Conservation (phyloP, 2,888 invertebrate species). For the Trimorus sp. region DNA sequence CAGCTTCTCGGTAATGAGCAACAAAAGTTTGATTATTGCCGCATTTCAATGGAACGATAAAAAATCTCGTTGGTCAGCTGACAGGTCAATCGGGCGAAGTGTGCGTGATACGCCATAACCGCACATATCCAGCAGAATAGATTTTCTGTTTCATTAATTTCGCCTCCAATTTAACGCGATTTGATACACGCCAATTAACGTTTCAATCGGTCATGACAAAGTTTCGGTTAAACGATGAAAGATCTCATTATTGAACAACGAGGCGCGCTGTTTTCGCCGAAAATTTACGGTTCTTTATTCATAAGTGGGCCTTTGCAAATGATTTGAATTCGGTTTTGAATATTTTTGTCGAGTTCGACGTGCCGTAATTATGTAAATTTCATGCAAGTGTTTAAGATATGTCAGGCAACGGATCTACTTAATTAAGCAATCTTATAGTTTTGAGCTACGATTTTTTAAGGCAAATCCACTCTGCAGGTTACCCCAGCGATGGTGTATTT, state of each 20-base stretch:
- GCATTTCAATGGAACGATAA: slow-evolving; percentile 45
- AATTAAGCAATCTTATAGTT: slow-evolving; percentile 65
- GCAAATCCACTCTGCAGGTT: slow-evolving; percentile 49
- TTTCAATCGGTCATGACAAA: slow-evolving; percentile 56
- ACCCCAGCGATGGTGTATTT: slow-evolving; percentile 48
- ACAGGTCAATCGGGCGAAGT: slow-evolving; percentile 46
- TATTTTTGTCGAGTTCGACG: slow-evolving; percentile 29
- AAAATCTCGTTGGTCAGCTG: slow-evolving; percentile 48
- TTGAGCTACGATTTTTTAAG: slow-evolving; percentile 54
- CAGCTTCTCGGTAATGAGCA: slow-evolving; percentile 7
- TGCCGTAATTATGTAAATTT: slow-evolving; percentile 57
- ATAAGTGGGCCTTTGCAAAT: slow-evolving; percentile 40
- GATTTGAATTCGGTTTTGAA: slow-evolving; percentile 36
- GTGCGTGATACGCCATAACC: slow-evolving; percentile 48
- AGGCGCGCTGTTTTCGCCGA: slow-evolving; percentile 26
- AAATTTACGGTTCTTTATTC: slow-evolving; percentile 55
- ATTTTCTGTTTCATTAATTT: slow-evolving; percentile 60
- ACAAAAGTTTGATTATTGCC: slow-evolving; percentile 45
- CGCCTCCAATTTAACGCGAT: slow-evolving; percentile 37
- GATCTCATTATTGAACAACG: slow-evolving; percentile 47
- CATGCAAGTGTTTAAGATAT: slow-evolving; percentile 59
- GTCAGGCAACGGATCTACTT: slow-evolving; percentile 52
- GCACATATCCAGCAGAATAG: slow-evolving; percentile 37
- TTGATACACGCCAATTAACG: slow-evolving; percentile 44
- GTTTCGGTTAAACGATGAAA: slow-evolving; percentile 32